Evolutionary conservation across 2,888 invertebrate species (phyloP).

Genomic region (Rotaria magnacalcarata): DNA sequence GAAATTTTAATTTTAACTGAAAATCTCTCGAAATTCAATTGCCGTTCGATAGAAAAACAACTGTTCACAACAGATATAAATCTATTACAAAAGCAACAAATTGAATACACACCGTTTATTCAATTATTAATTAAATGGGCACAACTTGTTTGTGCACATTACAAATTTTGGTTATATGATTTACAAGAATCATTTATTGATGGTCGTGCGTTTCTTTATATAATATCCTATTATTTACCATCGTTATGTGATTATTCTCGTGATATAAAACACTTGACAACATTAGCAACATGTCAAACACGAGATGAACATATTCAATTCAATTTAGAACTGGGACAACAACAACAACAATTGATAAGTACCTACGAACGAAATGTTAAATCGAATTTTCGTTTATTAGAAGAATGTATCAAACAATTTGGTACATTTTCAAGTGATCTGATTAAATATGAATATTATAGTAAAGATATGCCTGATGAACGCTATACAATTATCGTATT

Average conservation of each 20-base stretch:
- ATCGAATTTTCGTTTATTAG: constrained; percentile 16
- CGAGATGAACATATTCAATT: constrained; percentile 26
- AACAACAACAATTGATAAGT: background rate
- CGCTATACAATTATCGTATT: constrained; percentile 9
- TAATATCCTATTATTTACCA: constrained; percentile 18
- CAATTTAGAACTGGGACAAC: constrained; percentile 1
- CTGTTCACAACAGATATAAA: background rate
- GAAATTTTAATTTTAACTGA: background rate
- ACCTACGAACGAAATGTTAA: background rate
- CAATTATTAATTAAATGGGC: constrained; percentile 11
- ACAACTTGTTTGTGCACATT: constrained; percentile 26
- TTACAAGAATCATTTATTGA: constrained; percentile 34
- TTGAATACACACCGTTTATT: background rate
- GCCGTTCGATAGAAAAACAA: background rate
- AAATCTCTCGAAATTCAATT: background rate
- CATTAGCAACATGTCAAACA: constrained; percentile 29
- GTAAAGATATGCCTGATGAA: constrained; percentile 11
- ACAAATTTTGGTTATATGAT: constrained; percentile 29
- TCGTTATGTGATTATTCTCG: background rate
- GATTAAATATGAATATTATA: constrained; percentile 24
- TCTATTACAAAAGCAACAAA: constrained; percentile 5
- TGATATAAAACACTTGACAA: constrained; percentile 36
- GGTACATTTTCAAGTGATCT: background rate
- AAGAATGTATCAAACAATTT: constrained; percentile 35
- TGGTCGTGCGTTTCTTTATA: constrained; percentile 29